Percentiles rank a stretch among this genome's conserved stretches.
These are phyloP conservation scores for Ochlodes sylvanus DNA, from an alignment of 2,888 invertebrate species.

Conservation along the genomic window DNA sequence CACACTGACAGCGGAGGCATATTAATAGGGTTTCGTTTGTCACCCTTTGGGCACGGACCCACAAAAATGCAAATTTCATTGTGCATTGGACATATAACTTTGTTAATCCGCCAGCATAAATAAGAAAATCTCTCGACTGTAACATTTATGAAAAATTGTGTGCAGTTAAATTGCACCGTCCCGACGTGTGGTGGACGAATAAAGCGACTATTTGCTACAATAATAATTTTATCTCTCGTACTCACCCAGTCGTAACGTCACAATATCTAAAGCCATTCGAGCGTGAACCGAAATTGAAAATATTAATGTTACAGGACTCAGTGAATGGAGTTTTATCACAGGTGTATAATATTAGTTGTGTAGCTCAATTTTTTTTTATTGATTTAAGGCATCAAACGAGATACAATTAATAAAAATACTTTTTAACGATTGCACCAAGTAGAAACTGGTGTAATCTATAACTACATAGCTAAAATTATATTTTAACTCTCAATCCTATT, in stretches of 20 bases:
- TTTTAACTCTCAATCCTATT: too few species aligned
- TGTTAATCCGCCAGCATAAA: neutral
- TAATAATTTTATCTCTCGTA: neutral
- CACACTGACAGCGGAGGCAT: too few species aligned
- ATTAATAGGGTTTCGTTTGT: too few species aligned
- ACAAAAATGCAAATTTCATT: too few species aligned
- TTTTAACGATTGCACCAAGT: too few species aligned
- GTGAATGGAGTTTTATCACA: neutral
- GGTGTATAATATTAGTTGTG: too few species aligned
- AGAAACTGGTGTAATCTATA: too few species aligned
- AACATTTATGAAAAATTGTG: neutral
- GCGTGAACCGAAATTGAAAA: neutral
- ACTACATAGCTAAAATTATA: too few species aligned
- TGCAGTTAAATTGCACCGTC: neutral
- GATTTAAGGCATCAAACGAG: too few species aligned
- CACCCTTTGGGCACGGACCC: too few species aligned
- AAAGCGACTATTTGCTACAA: slow-evolving; percentile 4
- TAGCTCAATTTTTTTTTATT: too few species aligned
- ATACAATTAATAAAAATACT: too few species aligned
- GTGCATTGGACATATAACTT: neutral
- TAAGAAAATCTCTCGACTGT: neutral
- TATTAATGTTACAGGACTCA: neutral
- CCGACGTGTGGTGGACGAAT: neutral
- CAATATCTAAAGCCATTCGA: slow-evolving; percentile 4
- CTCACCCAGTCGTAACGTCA: neutral